Evolutionary conservation across 2,888 invertebrate genomes (phyloP), one percentile per base, ranked within the genome.

Genomic region (Nemotelus pantherinus): DNA sequence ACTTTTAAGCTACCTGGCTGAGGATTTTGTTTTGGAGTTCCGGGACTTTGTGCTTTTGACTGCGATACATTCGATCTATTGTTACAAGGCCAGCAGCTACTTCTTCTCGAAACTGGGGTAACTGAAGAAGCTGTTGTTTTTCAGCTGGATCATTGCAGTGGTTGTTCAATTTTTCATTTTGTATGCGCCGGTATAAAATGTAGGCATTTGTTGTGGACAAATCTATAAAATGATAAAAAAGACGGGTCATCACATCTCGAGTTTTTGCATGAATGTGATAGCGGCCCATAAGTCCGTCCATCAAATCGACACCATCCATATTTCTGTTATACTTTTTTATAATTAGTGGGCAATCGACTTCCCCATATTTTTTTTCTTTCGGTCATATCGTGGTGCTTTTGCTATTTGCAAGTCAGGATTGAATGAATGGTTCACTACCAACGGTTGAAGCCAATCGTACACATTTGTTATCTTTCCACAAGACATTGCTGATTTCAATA

Each of bases 281-380:
- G 10, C 57, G 57, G 25, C 57, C 9, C 57, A 57, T 57, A 7
- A 81, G 75, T 39, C 81, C 79, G 75, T 84, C 82, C 77, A 83
- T 79, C n/a, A 83, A 68, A 71, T 83, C 82, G 45, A 83, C 82
- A n/a, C 82, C 83, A 5, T 82, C 82, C 82, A 83, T 83, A 77
- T 82, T 81, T 25, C 60, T 41, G 78, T 83, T 83, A 68, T 83
- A 83, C 74, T 82, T 81, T 58, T 75, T 64, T 5, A 83, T 81
- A 44, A 82, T 77, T 76, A 79, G 78, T 57, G 82, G 82, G 58
- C 82, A 82, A 58, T 81, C 78, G 43, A 82, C 77, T 53, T 82
- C 80, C 45, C 81, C 79, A 53, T 57, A 10, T 10, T 10, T 57
- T 79, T 78, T 25, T 25, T 25, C 25, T 25, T 25, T 25, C 25